phyloP scores from a whole-genome alignment of 2,888 invertebrate species.

The Fabriciana adippe region DNA sequence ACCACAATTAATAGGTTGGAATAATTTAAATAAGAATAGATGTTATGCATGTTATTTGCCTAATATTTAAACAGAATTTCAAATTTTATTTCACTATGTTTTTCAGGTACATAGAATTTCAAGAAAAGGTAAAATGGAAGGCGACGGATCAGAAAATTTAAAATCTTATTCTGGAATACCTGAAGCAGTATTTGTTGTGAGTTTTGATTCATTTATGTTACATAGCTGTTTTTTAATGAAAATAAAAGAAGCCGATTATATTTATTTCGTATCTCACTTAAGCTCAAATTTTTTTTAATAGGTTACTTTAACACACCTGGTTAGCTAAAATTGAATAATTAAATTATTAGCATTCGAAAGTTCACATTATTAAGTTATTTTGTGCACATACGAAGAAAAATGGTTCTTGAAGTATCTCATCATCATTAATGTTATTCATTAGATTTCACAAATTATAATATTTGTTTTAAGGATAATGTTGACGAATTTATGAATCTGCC shows the following conservation, averaged over 20 bases:
- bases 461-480: conserved; percentile 91
- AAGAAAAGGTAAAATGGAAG: conserved; percentile 63
- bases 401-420: too few relatives aligned
- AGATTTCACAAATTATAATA: conserved; percentile 8
- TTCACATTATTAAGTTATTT: too few relatives aligned
- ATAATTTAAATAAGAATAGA: background rate
- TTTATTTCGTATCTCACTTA: background rate
- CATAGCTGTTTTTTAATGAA: background rate
- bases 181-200: conserved; percentile 93
- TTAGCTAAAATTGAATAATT: background rate
- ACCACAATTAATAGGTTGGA: conserved; percentile 1
- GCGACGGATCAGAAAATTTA: conserved; percentile 65
- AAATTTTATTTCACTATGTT: too few relatives aligned
- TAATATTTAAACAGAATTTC: background rate
- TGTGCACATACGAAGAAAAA: too few relatives aligned
- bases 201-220: conserved; percentile 43
- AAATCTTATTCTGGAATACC: conserved; percentile 92
- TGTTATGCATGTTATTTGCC: background rate
- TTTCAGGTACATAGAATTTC: background rate
- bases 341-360: too few relatives aligned
- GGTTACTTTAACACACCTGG: conserved; percentile 5
- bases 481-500: conserved; percentile 93
- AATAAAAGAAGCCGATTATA: background rate
- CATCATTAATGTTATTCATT: background rate
- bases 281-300: background rate